Percentiles rank a stretch among this genome's conserved stretches.
Conservation (phyloP, 2,113 vertebrate species). For the Mormyrus iriodes region DNA sequence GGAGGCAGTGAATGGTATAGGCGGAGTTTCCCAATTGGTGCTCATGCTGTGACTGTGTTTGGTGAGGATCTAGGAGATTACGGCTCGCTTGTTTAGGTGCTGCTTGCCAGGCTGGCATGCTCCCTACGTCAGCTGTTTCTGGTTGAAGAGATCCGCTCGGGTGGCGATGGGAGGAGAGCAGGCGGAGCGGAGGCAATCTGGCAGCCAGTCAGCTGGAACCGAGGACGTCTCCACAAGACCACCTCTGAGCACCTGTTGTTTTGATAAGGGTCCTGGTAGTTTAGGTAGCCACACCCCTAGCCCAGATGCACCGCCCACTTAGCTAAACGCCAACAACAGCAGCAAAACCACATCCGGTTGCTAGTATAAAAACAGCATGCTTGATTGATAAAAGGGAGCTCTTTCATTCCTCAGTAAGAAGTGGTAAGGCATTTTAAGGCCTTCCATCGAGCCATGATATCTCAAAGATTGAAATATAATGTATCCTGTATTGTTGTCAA, state of each 20-base stretch:
- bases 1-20: background rate
- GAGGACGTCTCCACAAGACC: conserved; percentile 18
- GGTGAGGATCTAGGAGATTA: conserved; percentile 8
- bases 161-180: background rate
- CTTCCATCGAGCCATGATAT: background rate
- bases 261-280: conserved; percentile 36
- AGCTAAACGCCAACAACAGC: conserved; percentile 5
- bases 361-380: background rate
- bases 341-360: background rate
- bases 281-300: conserved; percentile 18
- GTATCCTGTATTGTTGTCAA: background rate
- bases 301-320: background rate
- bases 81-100: conserved; percentile 1
- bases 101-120: conserved; percentile 12
- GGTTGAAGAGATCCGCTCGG: conserved; percentile 24
- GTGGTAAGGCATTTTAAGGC: background rate
- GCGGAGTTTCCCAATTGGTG: background rate
- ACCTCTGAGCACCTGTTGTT: conserved; percentile 42
- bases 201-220: conserved; percentile 42
- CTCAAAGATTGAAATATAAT: background rate
- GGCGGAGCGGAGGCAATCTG: conserved; percentile 28
- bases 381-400: background rate
- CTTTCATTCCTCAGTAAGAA: background rate
- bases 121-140: conserved; percentile 28
- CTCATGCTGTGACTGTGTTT: background rate